phyloP scores from a whole-genome alignment of 2,797 vertebrate species.

The Coregonus ussuriensis region DNA sequence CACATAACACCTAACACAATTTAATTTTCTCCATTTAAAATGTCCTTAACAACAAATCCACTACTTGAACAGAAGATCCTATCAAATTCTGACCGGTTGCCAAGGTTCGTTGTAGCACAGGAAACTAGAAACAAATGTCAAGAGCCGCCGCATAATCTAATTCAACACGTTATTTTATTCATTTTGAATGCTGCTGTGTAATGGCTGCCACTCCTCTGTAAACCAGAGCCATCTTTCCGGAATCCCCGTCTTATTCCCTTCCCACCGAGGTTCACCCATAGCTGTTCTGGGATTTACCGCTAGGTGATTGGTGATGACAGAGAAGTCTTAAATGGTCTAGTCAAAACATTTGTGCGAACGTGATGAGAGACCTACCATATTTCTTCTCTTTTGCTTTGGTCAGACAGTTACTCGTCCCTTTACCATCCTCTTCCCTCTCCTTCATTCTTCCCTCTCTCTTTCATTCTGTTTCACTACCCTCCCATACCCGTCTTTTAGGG shows the following conservation, averaged over 20 bases:
- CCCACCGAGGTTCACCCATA: not conserved
- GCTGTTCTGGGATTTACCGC: slow-evolving; percentile 46
- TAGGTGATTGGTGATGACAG: slow-evolving; percentile 69
- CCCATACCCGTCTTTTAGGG: slow-evolving; percentile 38
- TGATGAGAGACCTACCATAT: slow-evolving; percentile 64
- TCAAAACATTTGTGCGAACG: slow-evolving; percentile 71
- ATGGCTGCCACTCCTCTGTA: slow-evolving; percentile 14
- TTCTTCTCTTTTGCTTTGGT: slow-evolving; percentile 50
- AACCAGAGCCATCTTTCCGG: slow-evolving; percentile 20
- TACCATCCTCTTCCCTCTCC: slow-evolving; percentile 12
- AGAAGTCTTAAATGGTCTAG: slow-evolving; percentile 62
- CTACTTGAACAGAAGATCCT: slow-evolving; percentile 46
- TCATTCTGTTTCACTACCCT: slow-evolving; percentile 37
- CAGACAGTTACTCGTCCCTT: slow-evolving; percentile 42
- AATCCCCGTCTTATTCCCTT: slow-evolving; percentile 10
- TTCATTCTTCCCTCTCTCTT: not conserved
- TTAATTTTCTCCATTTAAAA: not conserved
- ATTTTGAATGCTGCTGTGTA: slow-evolving; percentile 21
- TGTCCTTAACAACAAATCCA: slow-evolving; percentile 42
- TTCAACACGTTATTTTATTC: slow-evolving; percentile 40
- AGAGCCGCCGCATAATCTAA: slow-evolving; percentile 44
- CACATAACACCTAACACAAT: not conserved
- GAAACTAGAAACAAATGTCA: slow-evolving; percentile 30
- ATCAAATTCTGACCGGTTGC: slow-evolving; percentile 39
- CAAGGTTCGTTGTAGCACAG: slow-evolving; percentile 30